Evolutionary conservation across 1,140 invertebrate species (phyloP), one percentile per base, ranked within the genome.

Genomic region (Lucilia cuprina): DNA sequence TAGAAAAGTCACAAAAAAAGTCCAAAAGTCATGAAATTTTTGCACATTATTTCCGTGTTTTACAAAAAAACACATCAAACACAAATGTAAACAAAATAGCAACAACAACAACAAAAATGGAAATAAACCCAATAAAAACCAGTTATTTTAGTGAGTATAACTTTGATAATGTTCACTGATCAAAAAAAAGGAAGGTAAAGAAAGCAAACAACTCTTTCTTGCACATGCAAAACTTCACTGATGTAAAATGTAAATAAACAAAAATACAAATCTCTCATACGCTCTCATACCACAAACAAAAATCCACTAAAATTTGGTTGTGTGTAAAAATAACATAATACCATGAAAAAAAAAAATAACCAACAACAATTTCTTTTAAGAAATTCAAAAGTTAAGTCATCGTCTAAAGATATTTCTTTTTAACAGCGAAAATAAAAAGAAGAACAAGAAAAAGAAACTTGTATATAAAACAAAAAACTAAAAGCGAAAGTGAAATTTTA

Each of bases 401-500:
- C n/a, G 65, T 70, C 65, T 70, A 7, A 21, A 70, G 65, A 70
- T 70, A 70, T 25, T 70, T 12, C 49, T 49, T 70, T 49, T 50
- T 41, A 41, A 49, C 74, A 75, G 30, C 12, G 12, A 50, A 19
- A 25, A 25, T n/a, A 55, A 50, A 65, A 35, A 70, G 17, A 34
- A 41, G 30, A 49, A 82, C 2, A 80, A 80, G 10, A 30, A 82
- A 74, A 82, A 74, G 35, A 82, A 82, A 82, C 55, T 41, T n/a
- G 41, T 34, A 70, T 19, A 49, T 21, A 80, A 78, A 41, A 77
- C 34, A 35, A 21, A 35, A 49, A 78, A 78, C 41, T 86, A 89
- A 90, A 90, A 90, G 87, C 89, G 89, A 90, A 90, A 90, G 89
- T 90, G 89, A 90, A 90, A 90, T 87, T 90, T 90, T 87, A 60